Percentiles rank a stretch among this genome's conserved stretches.
These are phyloP conservation scores for Eublepharis macularius DNA, from an alignment of 2,113 vertebrate genomes.

Conservation along the genomic window DNA sequence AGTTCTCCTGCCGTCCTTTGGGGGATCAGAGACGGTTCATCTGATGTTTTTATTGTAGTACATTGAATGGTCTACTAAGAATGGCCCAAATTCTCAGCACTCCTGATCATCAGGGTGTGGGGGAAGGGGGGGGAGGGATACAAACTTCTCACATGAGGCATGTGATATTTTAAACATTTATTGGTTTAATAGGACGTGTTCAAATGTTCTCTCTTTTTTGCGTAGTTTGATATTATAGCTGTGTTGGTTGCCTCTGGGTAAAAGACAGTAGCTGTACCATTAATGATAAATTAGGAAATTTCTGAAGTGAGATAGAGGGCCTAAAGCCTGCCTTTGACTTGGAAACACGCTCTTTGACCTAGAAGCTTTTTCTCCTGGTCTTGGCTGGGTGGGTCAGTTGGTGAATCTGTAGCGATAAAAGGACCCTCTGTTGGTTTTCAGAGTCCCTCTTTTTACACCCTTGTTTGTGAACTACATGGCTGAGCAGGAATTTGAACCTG, in stretches of 20 bases:
- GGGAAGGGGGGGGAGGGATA: too few species aligned
- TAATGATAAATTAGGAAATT: neutral
- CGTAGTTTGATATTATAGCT: neutral
- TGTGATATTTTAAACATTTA: neutral
- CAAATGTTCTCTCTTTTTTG: neutral
- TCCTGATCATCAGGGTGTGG: neutral
- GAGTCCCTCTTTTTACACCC: neutral
- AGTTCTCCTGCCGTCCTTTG: neutral
- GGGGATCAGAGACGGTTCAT: too few species aligned
- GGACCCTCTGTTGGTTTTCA: neutral
- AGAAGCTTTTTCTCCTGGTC: too few species aligned
- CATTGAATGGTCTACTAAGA: neutral
- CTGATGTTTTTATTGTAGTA: neutral
- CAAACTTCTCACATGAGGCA: neutral
- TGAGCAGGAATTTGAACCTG: neutral
- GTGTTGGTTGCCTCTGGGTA: neutral
- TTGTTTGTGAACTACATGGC: neutral
- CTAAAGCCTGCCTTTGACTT: neutral
- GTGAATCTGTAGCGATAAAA: neutral
- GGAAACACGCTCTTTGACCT: neutral
- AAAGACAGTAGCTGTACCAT: too few species aligned
- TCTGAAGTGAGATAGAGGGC: too few species aligned
- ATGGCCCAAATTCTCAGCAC: neutral
- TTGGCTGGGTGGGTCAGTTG: neutral
- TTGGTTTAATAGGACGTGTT: neutral